A percentile compares a stretch with the other conserved stretches of the same genome.
phyloP scores from a whole-genome alignment of 2,888 invertebrate genomes.

The Hypena proboscidalis region DNA sequence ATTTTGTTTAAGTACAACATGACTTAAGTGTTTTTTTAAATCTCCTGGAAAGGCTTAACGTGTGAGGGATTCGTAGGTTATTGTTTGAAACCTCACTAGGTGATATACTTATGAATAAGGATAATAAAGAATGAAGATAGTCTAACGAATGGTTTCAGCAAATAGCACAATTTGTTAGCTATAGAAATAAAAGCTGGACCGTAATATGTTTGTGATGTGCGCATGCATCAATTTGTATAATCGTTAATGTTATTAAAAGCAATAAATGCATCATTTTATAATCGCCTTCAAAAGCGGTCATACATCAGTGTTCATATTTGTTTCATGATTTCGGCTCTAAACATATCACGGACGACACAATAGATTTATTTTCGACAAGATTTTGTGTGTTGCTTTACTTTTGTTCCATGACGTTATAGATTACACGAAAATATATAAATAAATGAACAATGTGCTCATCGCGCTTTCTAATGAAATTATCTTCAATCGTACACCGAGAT shows the following conservation, averaged over 20 bases:
- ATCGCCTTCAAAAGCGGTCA: slow-evolving; percentile 49
- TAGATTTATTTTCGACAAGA: slow-evolving; percentile 38
- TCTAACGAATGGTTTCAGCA: slow-evolving; percentile 63
- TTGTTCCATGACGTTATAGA: slow-evolving; percentile 68
- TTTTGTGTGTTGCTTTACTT: slow-evolving; percentile 68
- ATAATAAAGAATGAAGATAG: slow-evolving; percentile 63
- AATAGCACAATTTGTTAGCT: slow-evolving; percentile 81
- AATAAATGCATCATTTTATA: slow-evolving; percentile 51
- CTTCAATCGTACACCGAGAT: too few species aligned
- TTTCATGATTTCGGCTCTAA: slow-evolving; percentile 42
- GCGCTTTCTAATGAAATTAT: not conserved
- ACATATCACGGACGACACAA: slow-evolving; percentile 68
- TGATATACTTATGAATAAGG: slow-evolving; percentile 73
- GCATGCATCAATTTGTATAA: slow-evolving; percentile 53
- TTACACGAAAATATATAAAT: slow-evolving; percentile 24
- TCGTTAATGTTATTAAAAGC: slow-evolving; percentile 60
- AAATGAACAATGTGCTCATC: slow-evolving; percentile 14
- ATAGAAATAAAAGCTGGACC: slow-evolving; percentile 62
- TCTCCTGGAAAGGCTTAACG: slow-evolving; percentile 48
- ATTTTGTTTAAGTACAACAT: slow-evolving; percentile 12
- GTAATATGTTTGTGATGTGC: slow-evolving; percentile 48
- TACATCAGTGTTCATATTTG: slow-evolving; percentile 29
- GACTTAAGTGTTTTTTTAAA: slow-evolving; percentile 15
- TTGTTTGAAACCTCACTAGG: slow-evolving; percentile 83
- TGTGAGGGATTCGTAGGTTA: slow-evolving; percentile 74